Evolutionary conservation across 2,113 vertebrate species (phyloP).

Genomic region (Oryzias curvinotus): DNA sequence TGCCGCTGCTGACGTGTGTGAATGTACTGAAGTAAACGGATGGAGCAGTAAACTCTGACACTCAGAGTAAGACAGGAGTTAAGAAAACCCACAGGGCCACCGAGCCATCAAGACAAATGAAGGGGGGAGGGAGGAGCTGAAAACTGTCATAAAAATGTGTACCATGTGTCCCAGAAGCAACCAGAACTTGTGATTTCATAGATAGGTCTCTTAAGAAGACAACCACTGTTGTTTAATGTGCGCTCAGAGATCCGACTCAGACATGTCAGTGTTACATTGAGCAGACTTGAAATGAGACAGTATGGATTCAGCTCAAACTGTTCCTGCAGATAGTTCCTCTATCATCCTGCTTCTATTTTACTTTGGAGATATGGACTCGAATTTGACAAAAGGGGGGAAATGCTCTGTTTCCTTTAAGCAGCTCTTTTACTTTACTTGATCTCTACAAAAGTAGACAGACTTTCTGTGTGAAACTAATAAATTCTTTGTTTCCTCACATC

Average conservation of each 20-base stretch:
- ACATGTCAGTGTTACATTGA: conserved; percentile 28
- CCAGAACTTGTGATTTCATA: conserved; percentile 36
- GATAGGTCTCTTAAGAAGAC: conserved; percentile 28
- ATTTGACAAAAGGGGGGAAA: conserved; percentile 28
- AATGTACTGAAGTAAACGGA: conserved; percentile 49
- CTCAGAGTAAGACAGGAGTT: conserved; percentile 45
- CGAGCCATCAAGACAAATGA: conserved; percentile 34
- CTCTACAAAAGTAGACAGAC: not conserved
- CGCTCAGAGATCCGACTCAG: conserved; percentile 19
- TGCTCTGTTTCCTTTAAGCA: conserved; percentile 28
- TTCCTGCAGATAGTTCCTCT: conserved; percentile 3
- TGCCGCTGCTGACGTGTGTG: conserved; percentile 34
- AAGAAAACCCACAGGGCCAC: conserved; percentile 43
- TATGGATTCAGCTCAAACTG: conserved; percentile 36
- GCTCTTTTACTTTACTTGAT: conserved; percentile 33
- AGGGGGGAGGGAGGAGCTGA: conserved; percentile 27
- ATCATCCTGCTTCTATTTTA: conserved; percentile 31
- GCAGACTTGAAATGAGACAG: conserved; percentile 23
- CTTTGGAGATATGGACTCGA: conserved; percentile 15
- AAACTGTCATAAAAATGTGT: conserved; percentile 53
- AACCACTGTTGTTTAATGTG: conserved; percentile 32
- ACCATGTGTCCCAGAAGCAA: conserved; percentile 30
- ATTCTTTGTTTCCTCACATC: not conserved
- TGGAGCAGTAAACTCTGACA: conserved; percentile 51
- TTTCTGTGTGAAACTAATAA: not conserved